Percentiles rank a stretch among this genome's conserved stretches.
These are phyloP conservation scores for Sebastes matsubarae DNA, from an alignment of 2,797 vertebrate species.

Conservation along the genomic window DNA sequence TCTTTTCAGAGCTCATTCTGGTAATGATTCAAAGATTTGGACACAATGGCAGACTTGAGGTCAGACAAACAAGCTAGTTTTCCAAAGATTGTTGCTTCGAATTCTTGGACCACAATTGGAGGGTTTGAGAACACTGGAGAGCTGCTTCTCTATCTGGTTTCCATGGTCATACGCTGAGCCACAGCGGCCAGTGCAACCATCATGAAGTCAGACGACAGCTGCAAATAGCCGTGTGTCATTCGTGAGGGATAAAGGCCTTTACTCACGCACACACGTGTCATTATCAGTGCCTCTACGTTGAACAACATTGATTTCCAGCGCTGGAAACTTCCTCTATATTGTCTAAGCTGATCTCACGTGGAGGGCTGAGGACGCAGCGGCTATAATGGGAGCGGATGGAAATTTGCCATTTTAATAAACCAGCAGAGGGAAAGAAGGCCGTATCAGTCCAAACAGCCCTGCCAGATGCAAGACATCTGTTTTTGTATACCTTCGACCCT, in stretches of 20 bases:
- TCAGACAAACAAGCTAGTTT: neutral
- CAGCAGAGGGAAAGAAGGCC: neutral
- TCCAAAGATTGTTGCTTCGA: neutral
- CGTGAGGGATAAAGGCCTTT: too few species aligned
- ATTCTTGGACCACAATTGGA: neutral
- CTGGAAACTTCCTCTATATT: neutral
- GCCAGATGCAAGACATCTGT: slow-evolving; percentile 68
- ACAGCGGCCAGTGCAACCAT: neutral
- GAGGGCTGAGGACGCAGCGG: neutral
- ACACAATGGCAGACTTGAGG: slow-evolving; percentile 12
- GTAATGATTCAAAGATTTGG: slow-evolving; percentile 11
- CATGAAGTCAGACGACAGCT: neutral
- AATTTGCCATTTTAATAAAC: slow-evolving; percentile 24
- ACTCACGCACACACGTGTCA: neutral
- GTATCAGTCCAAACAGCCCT: slow-evolving; percentile 22
- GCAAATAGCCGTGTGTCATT: neutral
- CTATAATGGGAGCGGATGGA: slow-evolving; percentile 29
- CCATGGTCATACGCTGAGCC: neutral
- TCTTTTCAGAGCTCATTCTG: slow-evolving; percentile 10
- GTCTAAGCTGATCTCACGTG: neutral
- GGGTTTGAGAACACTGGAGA: neutral
- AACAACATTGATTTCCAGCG: neutral
- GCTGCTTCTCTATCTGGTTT: neutral
- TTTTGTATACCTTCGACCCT: slow-evolving; percentile 33
- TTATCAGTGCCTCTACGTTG: neutral